Percentiles rank a stretch among this genome's conserved stretches.
These are phyloP conservation scores for Thyatira batis DNA, from an alignment of 2,888 invertebrate species.

Conservation along the genomic window DNA sequence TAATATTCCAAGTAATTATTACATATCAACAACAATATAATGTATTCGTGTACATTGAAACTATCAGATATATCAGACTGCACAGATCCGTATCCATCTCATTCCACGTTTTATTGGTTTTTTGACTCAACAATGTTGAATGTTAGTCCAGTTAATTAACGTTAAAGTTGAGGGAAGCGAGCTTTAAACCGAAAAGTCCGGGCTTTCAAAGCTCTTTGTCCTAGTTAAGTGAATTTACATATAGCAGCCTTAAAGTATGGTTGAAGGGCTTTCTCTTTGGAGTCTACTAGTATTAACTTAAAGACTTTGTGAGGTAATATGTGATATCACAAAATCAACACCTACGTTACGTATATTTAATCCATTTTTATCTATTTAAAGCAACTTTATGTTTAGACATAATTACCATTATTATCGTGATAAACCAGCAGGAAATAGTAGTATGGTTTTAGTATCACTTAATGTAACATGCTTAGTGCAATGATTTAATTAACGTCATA, in stretches of 20 bases:
- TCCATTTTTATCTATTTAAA: no score
- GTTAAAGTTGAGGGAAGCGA: neutral
- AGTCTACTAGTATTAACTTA: neutral
- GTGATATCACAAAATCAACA: neutral
- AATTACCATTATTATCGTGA: no score
- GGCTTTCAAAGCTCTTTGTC: conserved; percentile 1
- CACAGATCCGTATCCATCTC: neutral
- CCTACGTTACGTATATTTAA: no score
- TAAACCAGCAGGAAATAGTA: no score
- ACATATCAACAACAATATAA: no score
- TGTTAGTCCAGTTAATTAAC: neutral
- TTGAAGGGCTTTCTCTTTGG: neutral
- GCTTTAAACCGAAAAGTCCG: neutral
- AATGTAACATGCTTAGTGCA: no score
- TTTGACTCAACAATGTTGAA: neutral
- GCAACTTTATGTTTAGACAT: no score
- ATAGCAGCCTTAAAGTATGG: neutral
- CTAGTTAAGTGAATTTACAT: neutral
- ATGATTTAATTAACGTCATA: no score
- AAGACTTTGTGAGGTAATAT: neutral
- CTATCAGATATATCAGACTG: no score
- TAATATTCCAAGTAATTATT: no score
- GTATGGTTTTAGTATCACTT: no score
- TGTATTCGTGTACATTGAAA: no score
- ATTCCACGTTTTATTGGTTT: neutral